Percentiles rank a stretch among this genome's conserved stretches.
These are phyloP conservation scores for Pygocentrus nattereri DNA, from an alignment of 2,797 vertebrate genomes.

Conservation along the genomic window DNA sequence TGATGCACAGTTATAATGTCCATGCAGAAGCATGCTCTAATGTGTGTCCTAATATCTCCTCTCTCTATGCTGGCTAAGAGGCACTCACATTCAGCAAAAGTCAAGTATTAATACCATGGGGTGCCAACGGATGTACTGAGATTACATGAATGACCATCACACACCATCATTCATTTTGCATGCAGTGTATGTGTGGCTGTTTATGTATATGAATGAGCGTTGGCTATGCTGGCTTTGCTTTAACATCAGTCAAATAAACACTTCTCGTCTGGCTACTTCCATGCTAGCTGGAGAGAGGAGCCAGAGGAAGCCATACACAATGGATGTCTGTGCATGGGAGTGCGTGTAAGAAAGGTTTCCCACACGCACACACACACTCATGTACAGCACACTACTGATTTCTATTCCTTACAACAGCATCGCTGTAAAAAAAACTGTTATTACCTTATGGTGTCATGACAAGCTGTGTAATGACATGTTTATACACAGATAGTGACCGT, in stretches of 20 bases:
- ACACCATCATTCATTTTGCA: constrained; percentile 11
- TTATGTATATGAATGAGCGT: constrained; percentile 55
- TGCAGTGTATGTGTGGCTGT: constrained; percentile 26
- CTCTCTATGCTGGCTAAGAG: not conserved
- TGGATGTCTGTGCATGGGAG: constrained; percentile 82
- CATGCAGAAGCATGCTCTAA: not conserved
- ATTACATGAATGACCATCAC: constrained; percentile 14
- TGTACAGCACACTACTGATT: constrained; percentile 11
- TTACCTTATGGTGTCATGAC: not conserved
- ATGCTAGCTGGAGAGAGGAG: constrained; percentile 56
- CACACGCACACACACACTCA: constrained; percentile 75
- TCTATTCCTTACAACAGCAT: not conserved
- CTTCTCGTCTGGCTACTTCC: constrained; percentile 55
- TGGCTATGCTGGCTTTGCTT: constrained; percentile 54
- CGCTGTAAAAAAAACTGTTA: not conserved
- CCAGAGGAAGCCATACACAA: constrained; percentile 80
- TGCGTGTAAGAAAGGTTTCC: constrained; percentile 80
- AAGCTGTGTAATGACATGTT: not conserved
- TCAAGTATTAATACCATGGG: constrained; percentile 2
- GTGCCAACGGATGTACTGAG: constrained; percentile 18
- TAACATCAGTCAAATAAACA: constrained; percentile 62
- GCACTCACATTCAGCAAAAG: not conserved
- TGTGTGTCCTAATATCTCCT: not conserved
- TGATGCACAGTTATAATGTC: not conserved
- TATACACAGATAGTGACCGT: not conserved